A percentile compares a stretch with the other conserved stretches of the same genome.
These are phyloP conservation scores for Xiphophorus birchmanni DNA, from an alignment of 2,797 vertebrate genomes.

Conservation along the genomic window DNA sequence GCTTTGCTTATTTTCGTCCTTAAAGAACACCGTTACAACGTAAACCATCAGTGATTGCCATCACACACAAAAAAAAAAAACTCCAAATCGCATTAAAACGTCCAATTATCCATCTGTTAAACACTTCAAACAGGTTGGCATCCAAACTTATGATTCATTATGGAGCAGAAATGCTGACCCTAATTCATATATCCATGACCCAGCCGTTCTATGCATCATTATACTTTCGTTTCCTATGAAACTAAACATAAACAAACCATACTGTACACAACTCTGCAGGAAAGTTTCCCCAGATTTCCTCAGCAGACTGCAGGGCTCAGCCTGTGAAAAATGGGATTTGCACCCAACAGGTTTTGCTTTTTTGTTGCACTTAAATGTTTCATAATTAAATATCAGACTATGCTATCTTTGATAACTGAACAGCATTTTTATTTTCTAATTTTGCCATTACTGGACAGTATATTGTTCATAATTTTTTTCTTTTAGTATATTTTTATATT, in stretches of 20 bases:
- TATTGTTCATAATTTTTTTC: not conserved
- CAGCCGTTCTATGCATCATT: constrained; percentile 21
- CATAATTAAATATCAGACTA: not conserved
- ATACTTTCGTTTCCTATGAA: constrained; percentile 17
- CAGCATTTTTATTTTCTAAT: not conserved
- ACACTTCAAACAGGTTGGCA: not conserved
- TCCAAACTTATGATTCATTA: not conserved
- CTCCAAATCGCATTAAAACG: not conserved
- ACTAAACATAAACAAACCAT: constrained; percentile 53
- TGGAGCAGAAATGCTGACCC: not conserved
- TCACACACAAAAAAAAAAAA: not conserved
- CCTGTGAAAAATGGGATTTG: not conserved
- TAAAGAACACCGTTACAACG: constrained; percentile 14
- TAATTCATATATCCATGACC: constrained; percentile 12
- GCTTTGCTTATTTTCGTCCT: constrained; percentile 34
- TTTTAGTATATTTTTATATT: not conserved
- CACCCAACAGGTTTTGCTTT: not conserved
- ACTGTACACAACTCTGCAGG: constrained; percentile 31
- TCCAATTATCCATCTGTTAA: not conserved
- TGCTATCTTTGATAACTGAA: not conserved
- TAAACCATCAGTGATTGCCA: constrained; percentile 6
- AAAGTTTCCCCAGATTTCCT: constrained; percentile 33
- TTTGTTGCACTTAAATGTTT: not conserved
- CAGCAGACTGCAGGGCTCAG: constrained; percentile 22
- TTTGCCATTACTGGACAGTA: not conserved